Evolutionary conservation across 2,888 invertebrate genomes (phyloP).

Genomic region (Choreutis nemorana): DNA sequence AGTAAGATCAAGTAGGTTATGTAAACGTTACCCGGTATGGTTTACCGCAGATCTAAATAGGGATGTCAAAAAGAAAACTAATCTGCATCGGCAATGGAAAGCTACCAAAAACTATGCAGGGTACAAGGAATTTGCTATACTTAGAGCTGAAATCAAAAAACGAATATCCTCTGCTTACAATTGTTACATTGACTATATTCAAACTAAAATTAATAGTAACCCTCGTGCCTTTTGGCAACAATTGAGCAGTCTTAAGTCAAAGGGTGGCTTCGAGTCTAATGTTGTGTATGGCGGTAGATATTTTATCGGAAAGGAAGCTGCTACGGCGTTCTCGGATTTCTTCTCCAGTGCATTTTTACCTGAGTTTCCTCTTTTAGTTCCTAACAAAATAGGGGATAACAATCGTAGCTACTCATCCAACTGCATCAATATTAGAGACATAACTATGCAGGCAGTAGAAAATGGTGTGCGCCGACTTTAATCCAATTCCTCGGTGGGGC

Average conservation of each 20-base stretch:
- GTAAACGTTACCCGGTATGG: no score
- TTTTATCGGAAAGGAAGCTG: neutral
- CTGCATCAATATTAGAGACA: neutral
- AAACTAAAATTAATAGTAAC: neutral
- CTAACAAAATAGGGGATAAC: no score
- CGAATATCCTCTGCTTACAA: slow-evolving; percentile 1
- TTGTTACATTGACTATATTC: neutral
- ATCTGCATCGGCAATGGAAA: slow-evolving; percentile 2
- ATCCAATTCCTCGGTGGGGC: neutral
- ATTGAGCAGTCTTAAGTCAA: neutral
- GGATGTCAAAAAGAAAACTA: neutral
- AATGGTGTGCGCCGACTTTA: neutral
- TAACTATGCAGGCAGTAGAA: neutral
- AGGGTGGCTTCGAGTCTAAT: slow-evolving; percentile 3
- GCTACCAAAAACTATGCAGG: neutral
- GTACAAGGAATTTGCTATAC: neutral
- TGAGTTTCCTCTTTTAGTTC: neutral
- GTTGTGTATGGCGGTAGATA: neutral
- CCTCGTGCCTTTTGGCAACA: slow-evolving; percentile 4
- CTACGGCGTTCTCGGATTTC: slow-evolving; percentile 1
- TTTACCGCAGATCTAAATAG: neutral
- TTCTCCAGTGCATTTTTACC: slow-evolving; percentile 3
- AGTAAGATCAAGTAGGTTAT: slow-evolving; percentile 1
- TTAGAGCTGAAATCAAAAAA: neutral
- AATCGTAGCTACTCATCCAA: neutral